Evolutionary conservation across 2,113 vertebrate species (phyloP).

Genomic region (Isurus oxyrinchus): DNA sequence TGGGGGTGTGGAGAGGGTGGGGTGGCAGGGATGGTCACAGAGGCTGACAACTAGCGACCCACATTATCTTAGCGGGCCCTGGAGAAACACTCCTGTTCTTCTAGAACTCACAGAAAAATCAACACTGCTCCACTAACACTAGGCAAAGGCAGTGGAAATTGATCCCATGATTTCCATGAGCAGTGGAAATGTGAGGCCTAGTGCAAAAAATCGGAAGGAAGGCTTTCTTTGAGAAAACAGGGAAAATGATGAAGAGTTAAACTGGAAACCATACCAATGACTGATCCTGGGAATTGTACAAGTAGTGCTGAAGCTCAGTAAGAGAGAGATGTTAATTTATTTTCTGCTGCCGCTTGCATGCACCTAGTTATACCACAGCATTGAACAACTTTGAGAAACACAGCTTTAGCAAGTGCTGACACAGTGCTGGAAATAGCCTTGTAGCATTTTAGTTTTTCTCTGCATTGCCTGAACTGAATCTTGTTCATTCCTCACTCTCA

Average conservation of each 20-base stretch:
- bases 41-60: neutral
- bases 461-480: neutral
- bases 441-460: neutral
- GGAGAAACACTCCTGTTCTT: neutral
- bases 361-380: neutral
- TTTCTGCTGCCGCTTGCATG: no score
- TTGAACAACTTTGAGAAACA: no score
- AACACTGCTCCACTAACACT: neutral
- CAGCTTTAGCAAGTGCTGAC: neutral
- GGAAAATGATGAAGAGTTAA: neutral
- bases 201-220: no score
- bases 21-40: neutral
- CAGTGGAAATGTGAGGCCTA: no score
- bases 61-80: neutral
- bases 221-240: neutral
- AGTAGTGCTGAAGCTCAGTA: neutral
- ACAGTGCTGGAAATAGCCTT: neutral
- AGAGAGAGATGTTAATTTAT: neutral
- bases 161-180: no score
- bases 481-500: no score
- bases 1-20: no score
- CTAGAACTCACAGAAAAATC: neutral
- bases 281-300: neutral
- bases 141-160: no score
- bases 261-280: neutral